Conservation (phyloP, 2,797 vertebrate species). For the Melanotaenia trifasciata region DNA sequence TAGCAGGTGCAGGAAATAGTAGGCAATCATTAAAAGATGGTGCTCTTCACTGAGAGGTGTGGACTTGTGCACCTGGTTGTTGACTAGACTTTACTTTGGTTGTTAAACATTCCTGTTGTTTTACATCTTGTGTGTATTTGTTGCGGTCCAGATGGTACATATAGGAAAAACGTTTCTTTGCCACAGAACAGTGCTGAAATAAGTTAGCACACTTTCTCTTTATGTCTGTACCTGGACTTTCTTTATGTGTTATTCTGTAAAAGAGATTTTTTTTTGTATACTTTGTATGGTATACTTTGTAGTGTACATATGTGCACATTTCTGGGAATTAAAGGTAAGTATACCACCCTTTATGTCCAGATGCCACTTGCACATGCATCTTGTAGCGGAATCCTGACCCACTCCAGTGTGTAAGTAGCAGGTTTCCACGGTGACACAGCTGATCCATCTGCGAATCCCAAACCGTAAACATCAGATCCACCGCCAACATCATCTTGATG, state of each 20-base stretch:
- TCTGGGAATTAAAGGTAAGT: constrained; percentile 66
- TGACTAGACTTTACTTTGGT: background rate
- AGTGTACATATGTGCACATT: constrained; percentile 33
- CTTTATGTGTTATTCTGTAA: constrained; percentile 19
- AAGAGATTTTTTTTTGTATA: background rate
- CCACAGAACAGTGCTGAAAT: background rate
- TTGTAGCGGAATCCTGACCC: constrained; percentile 32
- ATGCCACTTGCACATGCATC: constrained; percentile 28
- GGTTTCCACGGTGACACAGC: constrained; percentile 28
- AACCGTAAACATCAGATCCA: constrained; percentile 50
- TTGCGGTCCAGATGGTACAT: background rate
- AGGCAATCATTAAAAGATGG: background rate
- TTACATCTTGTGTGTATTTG: background rate
- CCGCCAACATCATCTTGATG: constrained; percentile 50
- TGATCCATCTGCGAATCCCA: constrained; percentile 50
- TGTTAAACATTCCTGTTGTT: constrained; percentile 8
- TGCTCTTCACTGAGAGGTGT: background rate
- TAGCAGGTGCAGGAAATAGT: background rate
- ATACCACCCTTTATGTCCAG: constrained; percentile 26
- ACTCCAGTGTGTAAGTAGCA: constrained; percentile 29
- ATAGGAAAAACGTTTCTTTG: constrained; percentile 2
- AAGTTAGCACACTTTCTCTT: background rate
- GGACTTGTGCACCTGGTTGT: background rate
- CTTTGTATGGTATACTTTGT: constrained; percentile 21
- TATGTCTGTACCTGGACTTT: constrained; percentile 7